Conservation (phyloP, 2,888 invertebrate genomes). For the Hololepta plana region DNA sequence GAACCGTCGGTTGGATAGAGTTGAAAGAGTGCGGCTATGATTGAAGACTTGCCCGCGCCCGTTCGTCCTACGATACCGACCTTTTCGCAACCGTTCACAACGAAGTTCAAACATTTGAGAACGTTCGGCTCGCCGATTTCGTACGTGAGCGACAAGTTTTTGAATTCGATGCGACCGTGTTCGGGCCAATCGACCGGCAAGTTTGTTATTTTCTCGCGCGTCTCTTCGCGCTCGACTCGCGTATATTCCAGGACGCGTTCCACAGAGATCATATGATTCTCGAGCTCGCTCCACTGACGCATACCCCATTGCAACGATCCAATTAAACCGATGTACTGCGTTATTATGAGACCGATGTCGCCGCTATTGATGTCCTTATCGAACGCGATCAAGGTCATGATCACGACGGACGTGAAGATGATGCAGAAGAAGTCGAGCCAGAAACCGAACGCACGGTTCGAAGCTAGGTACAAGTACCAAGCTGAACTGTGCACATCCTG, state of each 20-base stretch:
- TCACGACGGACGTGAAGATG: slow-evolving; percentile 66
- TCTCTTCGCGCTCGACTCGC: slow-evolving; percentile 22
- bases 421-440: slow-evolving; percentile 82
- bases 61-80: slow-evolving; percentile 73
- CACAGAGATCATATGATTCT: slow-evolving; percentile 76
- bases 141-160: slow-evolving; percentile 53
- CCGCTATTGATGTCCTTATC: too few relatives aligned
- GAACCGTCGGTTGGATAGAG: slow-evolving; percentile 36
- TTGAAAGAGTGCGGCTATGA: slow-evolving; percentile 52
- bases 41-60: slow-evolving; percentile 54
- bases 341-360: slow-evolving; percentile 24
- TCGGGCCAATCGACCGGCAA: slow-evolving; percentile 55
- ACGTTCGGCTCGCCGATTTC: slow-evolving; percentile 52
- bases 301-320: slow-evolving; percentile 76
- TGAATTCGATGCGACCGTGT: slow-evolving; percentile 48
- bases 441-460: slow-evolving; percentile 85
- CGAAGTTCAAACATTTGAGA: slow-evolving; percentile 49
- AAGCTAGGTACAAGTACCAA: slow-evolving; percentile 79
- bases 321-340: slow-evolving; percentile 22
- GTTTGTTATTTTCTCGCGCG: slow-evolving; percentile 32
- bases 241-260: slow-evolving; percentile 46
- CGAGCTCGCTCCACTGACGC: slow-evolving; percentile 26
- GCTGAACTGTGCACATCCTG: slow-evolving; percentile 80
- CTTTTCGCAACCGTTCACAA: slow-evolving; percentile 49
- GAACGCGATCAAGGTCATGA: too few relatives aligned